Conservation (phyloP, 1,140 invertebrate species). For the Cryptotermes secundus region DNA sequence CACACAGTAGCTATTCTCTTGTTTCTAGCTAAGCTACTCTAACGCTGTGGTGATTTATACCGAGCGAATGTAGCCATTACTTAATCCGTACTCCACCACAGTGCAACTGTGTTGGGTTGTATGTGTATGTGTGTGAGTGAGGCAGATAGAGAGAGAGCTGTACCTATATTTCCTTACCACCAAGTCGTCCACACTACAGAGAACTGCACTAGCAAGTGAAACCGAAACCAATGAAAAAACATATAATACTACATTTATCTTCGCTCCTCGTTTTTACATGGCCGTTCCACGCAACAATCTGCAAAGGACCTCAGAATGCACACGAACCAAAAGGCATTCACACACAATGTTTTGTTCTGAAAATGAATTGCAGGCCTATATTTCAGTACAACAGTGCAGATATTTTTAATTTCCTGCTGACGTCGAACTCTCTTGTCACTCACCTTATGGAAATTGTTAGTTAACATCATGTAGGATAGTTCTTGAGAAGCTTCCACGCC, state of each 20-base stretch:
- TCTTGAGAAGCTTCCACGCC: too few species aligned
- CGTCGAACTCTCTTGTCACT: too few species aligned
- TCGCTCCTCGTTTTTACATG: neutral
- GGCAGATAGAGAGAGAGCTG: neutral
- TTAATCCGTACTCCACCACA: neutral
- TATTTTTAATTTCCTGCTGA: too few species aligned
- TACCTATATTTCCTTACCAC: neutral
- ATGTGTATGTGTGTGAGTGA: neutral
- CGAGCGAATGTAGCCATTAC: neutral
- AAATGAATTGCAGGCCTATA: neutral
- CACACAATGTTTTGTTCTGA: neutral
- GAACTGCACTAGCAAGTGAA: neutral
- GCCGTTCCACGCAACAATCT: neutral
- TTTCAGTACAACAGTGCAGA: too few species aligned
- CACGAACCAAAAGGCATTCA: neutral
- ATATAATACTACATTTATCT: neutral
- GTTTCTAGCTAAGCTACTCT: neutral
- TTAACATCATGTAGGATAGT: too few species aligned
- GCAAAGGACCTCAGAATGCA: neutral
- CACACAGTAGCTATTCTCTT: neutral
- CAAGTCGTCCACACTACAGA: neutral
- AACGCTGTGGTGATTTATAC: neutral
- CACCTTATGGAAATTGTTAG: too few species aligned
- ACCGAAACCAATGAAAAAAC: neutral
- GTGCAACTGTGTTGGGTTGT: neutral